phyloP scores from a whole-genome alignment of 2,888 invertebrate genomes.

The Drosophila mimetica region DNA sequence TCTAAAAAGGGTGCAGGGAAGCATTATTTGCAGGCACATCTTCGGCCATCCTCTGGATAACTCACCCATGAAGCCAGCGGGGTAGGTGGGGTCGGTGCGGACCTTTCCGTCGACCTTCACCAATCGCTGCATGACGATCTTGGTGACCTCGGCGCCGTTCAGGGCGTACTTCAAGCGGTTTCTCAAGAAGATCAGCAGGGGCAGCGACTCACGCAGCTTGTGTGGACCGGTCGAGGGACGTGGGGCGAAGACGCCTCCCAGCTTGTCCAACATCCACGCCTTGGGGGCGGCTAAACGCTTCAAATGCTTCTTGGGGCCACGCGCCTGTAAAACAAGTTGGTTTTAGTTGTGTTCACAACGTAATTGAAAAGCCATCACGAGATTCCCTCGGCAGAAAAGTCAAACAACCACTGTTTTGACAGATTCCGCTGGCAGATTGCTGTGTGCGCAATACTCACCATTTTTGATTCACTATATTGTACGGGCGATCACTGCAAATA shows the following conservation, averaged over 20 bases:
- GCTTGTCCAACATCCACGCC: constrained; percentile 99
- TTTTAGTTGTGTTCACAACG: not conserved
- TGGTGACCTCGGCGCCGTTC: constrained; percentile 97
- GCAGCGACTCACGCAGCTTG: constrained; percentile 98
- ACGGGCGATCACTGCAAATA: constrained; percentile 52
- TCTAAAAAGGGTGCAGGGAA: constrained; percentile 86
- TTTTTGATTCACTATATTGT: constrained; percentile 79
- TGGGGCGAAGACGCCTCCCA: constrained; percentile 98
- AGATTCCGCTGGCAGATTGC: constrained; percentile 68
- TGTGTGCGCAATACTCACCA: constrained; percentile 82
- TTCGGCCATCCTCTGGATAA: not conserved
- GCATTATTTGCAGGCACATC: not conserved
- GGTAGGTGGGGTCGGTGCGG: constrained; percentile 98
- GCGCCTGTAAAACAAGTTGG: constrained; percentile 88
- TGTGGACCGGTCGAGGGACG: constrained; percentile 99
- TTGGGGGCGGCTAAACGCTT: constrained; percentile 99
- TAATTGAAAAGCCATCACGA: not conserved
- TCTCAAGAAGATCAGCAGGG: constrained; percentile 97
- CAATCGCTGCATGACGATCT: constrained; percentile 98
- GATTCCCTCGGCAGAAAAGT: not conserved
- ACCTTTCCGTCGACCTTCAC: constrained; percentile 99
- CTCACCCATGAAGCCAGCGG: constrained; percentile 99
- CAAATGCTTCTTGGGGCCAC: constrained; percentile 99
- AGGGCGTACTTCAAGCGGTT: constrained; percentile 99
- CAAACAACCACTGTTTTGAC: constrained; percentile 19